Conservation (phyloP, 2,797 vertebrate species). For the Sebastes glaucus region DNA sequence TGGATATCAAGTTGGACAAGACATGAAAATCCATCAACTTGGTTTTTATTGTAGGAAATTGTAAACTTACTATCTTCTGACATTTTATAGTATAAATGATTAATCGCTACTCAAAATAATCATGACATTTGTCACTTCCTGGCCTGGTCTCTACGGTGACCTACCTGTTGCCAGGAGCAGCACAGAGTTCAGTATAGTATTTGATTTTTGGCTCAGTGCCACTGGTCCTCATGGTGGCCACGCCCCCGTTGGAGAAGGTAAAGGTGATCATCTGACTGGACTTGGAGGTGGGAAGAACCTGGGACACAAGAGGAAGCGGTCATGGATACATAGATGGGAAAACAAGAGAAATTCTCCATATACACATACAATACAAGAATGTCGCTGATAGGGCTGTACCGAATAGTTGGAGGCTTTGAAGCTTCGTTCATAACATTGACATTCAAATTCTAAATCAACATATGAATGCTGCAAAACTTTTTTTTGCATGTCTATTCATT, state of each 20-base stretch:
- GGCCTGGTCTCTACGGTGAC: neutral
- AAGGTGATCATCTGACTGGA: slow-evolving; percentile 99
- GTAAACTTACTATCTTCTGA: neutral
- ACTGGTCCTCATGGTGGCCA: slow-evolving; percentile 97
- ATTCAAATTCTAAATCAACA: too few relatives aligned
- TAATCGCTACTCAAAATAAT: neutral
- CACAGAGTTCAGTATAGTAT: slow-evolving; percentile 95
- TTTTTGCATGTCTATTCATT: too few relatives aligned
- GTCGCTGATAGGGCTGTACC: neutral
- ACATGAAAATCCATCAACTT: neutral
- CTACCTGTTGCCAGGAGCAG: slow-evolving; percentile 95
- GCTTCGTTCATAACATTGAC: too few relatives aligned
- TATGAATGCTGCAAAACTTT: too few relatives aligned
- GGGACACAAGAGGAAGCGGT: neutral
- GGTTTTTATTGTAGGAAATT: neutral
- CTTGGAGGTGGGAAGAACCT: slow-evolving; percentile 94
- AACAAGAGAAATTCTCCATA: neutral
- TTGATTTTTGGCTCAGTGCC: slow-evolving; percentile 99
- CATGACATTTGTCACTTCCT: too few relatives aligned
- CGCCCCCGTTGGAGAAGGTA: slow-evolving; percentile 92
- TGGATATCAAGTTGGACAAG: neutral
- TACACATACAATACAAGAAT: neutral
- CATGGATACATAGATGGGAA: neutral
- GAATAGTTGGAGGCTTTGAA: too few relatives aligned
- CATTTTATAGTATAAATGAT: neutral